A percentile compares a stretch with the other conserved stretches of the same genome.
These are phyloP conservation scores for Bombyx mori DNA, from an alignment of 1,140 invertebrate genomes.

Conservation along the genomic window ASM3026992v2 NC_085116.1:1791001-1791500, in stretches of 20 bases:
- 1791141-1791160: conserved; percentile 11
- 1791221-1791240: not conserved
- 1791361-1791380: conserved; percentile 5
- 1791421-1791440: conserved; percentile 15
- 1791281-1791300: conserved; percentile 12
- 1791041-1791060: conserved; percentile 26
- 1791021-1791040: conserved; percentile 13
- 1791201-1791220: not conserved
- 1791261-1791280: conserved; percentile 11
- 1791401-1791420: conserved; percentile 9
- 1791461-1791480: conserved; percentile 44
- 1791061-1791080: conserved; percentile 45
- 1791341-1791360: conserved; percentile 10
- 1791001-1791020: conserved; percentile 9
- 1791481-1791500: not conserved
- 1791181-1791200: conserved; percentile 6
- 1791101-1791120: conserved; percentile 8
- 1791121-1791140: conserved; percentile 38
- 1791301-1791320: not conserved
- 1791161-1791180: conserved; percentile 14
- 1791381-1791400: conserved; percentile 6
- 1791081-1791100: conserved; percentile 30
- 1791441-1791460: conserved; percentile 26
- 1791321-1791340: conserved; percentile 15
- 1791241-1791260: too few relatives aligned